Conservation (phyloP, 2,113 vertebrate genomes). For the Urocitellus parryii region DNA sequence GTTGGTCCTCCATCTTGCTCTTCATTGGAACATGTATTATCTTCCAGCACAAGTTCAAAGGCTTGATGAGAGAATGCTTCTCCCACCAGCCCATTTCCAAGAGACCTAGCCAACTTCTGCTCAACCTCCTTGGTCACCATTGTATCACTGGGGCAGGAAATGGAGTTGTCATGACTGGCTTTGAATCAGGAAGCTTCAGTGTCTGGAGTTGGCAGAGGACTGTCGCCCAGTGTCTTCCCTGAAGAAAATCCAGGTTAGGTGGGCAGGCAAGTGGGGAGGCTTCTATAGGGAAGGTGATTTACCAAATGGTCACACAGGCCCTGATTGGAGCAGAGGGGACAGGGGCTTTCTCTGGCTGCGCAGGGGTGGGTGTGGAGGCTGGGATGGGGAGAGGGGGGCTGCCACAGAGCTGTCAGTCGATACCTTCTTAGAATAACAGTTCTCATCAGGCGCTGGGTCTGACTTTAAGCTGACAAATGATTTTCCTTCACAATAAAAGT, state of each 20-base stretch:
- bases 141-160: slow-evolving; percentile 10
- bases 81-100: neutral
- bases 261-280: neutral
- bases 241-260: neutral
- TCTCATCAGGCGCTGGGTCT: slow-evolving; percentile 78
- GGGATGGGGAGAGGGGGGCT: neutral
- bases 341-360: neutral
- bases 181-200: neutral
- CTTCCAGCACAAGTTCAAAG: neutral
- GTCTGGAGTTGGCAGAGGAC: neutral
- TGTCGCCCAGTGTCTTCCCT: neutral
- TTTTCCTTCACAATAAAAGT: slow-evolving; percentile 85
- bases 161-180: neutral
- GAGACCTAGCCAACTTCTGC: neutral
- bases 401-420: slow-evolving; percentile 43
- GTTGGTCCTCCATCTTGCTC: neutral
- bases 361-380: neutral
- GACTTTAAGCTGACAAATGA: slow-evolving; percentile 84
- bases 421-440: slow-evolving; percentile 81
- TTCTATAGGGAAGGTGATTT: neutral
- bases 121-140: slow-evolving; percentile 8
- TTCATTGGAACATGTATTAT: neutral
- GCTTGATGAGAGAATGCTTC: neutral
- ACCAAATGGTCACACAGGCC: neutral
- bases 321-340: neutral